phyloP scores from a whole-genome alignment of 1,140 invertebrate species.

The Pseudomyrmex dendroicus region DNA sequence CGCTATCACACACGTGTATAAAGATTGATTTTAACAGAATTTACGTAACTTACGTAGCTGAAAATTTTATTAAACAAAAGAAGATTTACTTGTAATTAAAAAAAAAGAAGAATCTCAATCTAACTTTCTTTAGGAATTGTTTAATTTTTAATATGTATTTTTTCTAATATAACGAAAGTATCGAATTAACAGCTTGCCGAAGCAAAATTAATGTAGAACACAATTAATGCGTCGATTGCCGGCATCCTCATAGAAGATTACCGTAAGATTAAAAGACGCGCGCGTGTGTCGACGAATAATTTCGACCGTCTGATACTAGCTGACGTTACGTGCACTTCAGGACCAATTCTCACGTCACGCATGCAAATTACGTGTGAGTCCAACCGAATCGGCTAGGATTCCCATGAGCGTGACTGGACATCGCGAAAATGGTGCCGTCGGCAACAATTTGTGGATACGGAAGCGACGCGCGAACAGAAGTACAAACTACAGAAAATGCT shows the following conservation, averaged over 20 bases:
- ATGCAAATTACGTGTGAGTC: constrained; percentile 44
- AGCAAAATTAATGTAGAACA: not conserved
- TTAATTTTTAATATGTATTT: not conserved
- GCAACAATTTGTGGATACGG: constrained; percentile 36
- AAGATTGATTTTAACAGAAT: no score
- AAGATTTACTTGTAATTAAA: no score
- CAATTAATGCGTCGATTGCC: not conserved
- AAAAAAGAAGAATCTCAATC: no score
- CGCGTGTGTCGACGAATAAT: constrained; percentile 47
- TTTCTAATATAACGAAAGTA: not conserved
- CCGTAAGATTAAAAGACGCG: constrained; percentile 12
- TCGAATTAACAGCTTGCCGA: not conserved
- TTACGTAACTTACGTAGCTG: no score
- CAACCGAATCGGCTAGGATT: constrained; percentile 20
- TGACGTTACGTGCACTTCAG: constrained; percentile 48
- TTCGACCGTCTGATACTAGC: not conserved
- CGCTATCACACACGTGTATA: no score
- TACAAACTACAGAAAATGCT: constrained; percentile 17
- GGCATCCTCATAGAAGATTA: not conserved
- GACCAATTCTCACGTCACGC: constrained; percentile 36
- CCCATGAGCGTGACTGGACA: constrained; percentile 34
- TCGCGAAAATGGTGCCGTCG: constrained; percentile 32
- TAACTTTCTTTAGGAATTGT: not conserved
- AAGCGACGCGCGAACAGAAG: not conserved
- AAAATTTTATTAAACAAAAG: no score